phyloP scores from a whole-genome alignment of 2,888 invertebrate species.

The Microctonus brassicae region DNA sequence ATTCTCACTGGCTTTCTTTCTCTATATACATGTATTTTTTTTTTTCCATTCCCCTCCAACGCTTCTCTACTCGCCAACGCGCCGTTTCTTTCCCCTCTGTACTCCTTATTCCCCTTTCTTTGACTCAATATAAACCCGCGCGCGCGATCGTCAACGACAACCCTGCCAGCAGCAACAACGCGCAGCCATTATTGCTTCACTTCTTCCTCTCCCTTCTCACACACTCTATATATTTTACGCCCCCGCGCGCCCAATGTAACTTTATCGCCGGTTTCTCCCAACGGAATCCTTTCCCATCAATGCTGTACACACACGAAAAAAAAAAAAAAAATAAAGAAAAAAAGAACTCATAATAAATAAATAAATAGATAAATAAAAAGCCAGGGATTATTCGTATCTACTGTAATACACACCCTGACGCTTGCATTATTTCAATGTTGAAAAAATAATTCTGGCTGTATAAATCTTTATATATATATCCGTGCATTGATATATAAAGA shows the following conservation, averaged over 20 bases:
- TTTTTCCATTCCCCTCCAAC: not conserved
- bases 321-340: too few species aligned
- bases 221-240: not conserved
- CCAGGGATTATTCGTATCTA: too few species aligned
- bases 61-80: slow-evolving; percentile 45
- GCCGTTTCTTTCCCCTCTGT: slow-evolving; percentile 32
- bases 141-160: slow-evolving; percentile 20
- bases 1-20: not conserved
- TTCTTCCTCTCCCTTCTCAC: slow-evolving; percentile 12
- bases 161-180: slow-evolving; percentile 15
- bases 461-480: too few species aligned
- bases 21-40: not conserved
- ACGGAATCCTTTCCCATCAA: not conserved
- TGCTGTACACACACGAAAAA: too few species aligned
- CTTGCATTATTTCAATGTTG: too few species aligned
- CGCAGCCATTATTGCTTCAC: slow-evolving; percentile 29
- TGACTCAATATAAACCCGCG: not conserved
- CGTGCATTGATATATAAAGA: too few species aligned
- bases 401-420: too few species aligned
- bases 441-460: not conserved
- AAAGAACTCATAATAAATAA: too few species aligned
- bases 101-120: slow-evolving; percentile 13
- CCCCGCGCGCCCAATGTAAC: not conserved
- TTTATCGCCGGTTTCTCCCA: not conserved
- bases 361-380: too few species aligned